A percentile compares a stretch with the other conserved stretches of the same genome.
Conservation (phyloP, 2,888 invertebrate species). For the Strigamia crassipes region DNA sequence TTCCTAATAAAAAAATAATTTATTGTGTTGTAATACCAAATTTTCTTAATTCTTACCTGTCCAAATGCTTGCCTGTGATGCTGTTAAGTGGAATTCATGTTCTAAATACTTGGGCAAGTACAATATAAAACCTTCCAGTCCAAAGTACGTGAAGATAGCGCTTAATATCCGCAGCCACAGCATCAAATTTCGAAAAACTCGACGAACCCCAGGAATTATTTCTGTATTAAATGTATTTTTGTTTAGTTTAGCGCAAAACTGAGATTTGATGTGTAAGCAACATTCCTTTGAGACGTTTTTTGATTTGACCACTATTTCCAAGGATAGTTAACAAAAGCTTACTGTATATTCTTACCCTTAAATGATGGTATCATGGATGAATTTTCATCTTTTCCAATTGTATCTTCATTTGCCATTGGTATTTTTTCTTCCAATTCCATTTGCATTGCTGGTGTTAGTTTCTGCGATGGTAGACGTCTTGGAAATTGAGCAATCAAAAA, state of each 20-base stretch:
- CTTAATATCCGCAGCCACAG: background rate
- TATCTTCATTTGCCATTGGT: background rate
- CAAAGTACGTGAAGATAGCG: background rate
- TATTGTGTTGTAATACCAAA: background rate
- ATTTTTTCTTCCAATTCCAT: background rate
- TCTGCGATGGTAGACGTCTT: background rate
- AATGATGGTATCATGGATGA: background rate
- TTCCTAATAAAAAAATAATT: background rate
- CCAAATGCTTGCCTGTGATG: background rate
- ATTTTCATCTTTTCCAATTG: background rate
- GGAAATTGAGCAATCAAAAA: constrained; percentile 23
- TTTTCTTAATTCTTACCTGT: background rate
- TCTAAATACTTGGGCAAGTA: background rate
- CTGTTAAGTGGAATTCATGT: background rate
- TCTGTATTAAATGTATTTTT: background rate
- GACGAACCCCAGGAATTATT: background rate
- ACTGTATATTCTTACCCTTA: too few relatives aligned
- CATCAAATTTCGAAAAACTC: background rate
- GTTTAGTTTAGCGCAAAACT: too few relatives aligned
- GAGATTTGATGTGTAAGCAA: too few relatives aligned
- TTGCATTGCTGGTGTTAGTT: background rate
- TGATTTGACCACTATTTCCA: too few relatives aligned
- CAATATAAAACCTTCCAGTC: background rate
- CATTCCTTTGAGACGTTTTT: too few relatives aligned
- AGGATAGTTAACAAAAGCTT: too few relatives aligned